A percentile compares a stretch with the other conserved stretches of the same genome.
Evolutionary conservation across 2,888 invertebrate species (phyloP).

Genomic region (Ceraclea dissimilis): DNA sequence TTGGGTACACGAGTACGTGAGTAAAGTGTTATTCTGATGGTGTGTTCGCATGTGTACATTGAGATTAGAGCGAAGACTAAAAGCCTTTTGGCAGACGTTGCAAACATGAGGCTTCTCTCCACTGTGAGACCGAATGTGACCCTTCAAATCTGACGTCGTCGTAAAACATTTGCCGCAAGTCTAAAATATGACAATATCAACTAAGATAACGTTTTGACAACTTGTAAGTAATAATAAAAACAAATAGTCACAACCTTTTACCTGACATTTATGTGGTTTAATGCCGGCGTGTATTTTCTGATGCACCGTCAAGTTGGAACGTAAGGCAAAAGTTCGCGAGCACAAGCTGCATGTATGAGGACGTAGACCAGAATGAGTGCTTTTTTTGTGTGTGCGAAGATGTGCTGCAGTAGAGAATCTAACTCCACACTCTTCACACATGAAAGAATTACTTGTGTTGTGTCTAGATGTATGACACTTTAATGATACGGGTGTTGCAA

Average conservation of each 20-base stretch:
- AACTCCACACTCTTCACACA: conserved; percentile 17
- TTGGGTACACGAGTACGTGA: conserved; percentile 6
- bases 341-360: conserved; percentile 5
- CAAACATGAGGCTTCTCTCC: conserved; percentile 12
- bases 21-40: neutral
- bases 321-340: conserved; percentile 6
- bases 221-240: no score
- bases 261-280: conserved; percentile 11
- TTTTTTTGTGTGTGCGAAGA: conserved; percentile 8
- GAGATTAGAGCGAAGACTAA: conserved; percentile 14
- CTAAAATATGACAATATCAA: conserved; percentile 1
- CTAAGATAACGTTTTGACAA: neutral
- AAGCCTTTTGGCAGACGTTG: conserved; percentile 1
- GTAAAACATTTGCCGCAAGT: conserved; percentile 12
- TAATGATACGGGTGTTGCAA: neutral
- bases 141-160: conserved; percentile 13
- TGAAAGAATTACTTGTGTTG: conserved; percentile 1
- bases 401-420: conserved; percentile 6
- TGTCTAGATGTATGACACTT: conserved; percentile 11
- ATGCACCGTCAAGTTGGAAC: conserved; percentile 13
- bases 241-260: neutral
- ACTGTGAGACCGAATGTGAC: conserved; percentile 10
- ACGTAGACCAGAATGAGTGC: neutral
- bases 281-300: conserved; percentile 10
- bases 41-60: conserved; percentile 9